A percentile compares a stretch with the other conserved stretches of the same genome.
Conservation (phyloP, 2,113 vertebrate species). For the Halichoerus grypus region DNA sequence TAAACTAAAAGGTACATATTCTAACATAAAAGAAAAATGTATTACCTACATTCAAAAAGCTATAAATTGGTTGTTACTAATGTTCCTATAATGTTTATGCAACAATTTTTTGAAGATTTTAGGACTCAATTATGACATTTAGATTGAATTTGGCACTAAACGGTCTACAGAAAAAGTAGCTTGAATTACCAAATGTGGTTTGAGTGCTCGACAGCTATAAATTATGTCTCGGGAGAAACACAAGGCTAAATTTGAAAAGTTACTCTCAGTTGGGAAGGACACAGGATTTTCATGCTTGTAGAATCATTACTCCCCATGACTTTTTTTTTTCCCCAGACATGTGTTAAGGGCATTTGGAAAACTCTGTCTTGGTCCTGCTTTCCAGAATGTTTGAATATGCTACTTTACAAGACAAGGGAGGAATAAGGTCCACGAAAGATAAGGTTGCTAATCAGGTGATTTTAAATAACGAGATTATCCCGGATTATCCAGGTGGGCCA, state of each 20-base stretch:
- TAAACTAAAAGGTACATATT: background rate
- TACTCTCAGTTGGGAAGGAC: background rate
- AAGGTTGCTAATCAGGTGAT: background rate
- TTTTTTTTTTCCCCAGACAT: background rate
- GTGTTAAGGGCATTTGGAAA: background rate
- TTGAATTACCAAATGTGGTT: background rate
- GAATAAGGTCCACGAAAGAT: too few species aligned
- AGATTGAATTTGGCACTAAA: background rate
- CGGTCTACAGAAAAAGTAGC: background rate
- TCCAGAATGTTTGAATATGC: background rate
- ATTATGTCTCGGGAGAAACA: accelerated
- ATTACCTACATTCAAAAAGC: background rate
- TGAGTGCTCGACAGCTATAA: background rate
- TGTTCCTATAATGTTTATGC: background rate
- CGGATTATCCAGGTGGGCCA: background rate
- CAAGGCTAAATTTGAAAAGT: background rate
- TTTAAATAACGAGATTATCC: background rate
- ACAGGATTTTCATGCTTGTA: background rate
- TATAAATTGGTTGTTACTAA: background rate
- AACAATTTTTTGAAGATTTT: background rate
- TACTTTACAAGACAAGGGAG: background rate
- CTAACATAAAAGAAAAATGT: background rate
- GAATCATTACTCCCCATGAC: background rate
- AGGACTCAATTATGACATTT: background rate
- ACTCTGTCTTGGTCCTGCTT: background rate